Conservation (phyloP, 1,140 invertebrate genomes). For the Cotesia vestalis region DNA sequence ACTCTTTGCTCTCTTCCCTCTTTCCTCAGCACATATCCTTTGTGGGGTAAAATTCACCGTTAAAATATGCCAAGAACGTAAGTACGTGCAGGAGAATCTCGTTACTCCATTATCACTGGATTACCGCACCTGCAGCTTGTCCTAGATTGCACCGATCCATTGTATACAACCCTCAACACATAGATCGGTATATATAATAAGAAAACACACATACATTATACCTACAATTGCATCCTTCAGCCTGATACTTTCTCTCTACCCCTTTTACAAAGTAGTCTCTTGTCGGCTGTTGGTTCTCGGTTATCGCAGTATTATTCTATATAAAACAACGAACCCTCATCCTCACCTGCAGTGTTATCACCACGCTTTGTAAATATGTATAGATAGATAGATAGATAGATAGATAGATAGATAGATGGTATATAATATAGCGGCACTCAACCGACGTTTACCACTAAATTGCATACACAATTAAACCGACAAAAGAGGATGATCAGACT, state of each 20-base stretch:
- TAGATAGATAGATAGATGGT: too few relatives aligned
- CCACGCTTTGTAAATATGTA: too few relatives aligned
- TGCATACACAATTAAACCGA: conserved; percentile 11
- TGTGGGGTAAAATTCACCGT: conserved; percentile 51
- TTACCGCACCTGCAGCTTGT: conserved; percentile 57
- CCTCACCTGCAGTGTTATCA: too few relatives aligned
- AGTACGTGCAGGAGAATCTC: conserved; percentile 60
- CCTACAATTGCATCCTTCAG: too few relatives aligned
- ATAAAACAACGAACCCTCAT: too few relatives aligned
- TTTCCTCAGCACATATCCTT: neutral
- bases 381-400: too few relatives aligned
- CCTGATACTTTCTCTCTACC: too few relatives aligned
- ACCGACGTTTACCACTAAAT: neutral
- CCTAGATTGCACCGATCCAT: conserved; percentile 49
- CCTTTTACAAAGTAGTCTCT: too few relatives aligned
- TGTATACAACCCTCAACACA: conserved; percentile 28
- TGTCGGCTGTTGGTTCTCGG: too few relatives aligned
- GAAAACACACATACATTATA: neutral
- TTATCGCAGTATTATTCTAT: too few relatives aligned
- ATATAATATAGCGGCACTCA: neutral
- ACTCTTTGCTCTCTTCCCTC: conserved; percentile 4
- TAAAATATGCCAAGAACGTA: conserved; percentile 60
- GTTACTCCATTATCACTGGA: conserved; percentile 64
- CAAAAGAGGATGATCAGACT: conserved; percentile 4
- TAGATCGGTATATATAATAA: neutral